phyloP scores from a whole-genome alignment of 2,888 invertebrate genomes.

The Thymelicus lineola region DNA sequence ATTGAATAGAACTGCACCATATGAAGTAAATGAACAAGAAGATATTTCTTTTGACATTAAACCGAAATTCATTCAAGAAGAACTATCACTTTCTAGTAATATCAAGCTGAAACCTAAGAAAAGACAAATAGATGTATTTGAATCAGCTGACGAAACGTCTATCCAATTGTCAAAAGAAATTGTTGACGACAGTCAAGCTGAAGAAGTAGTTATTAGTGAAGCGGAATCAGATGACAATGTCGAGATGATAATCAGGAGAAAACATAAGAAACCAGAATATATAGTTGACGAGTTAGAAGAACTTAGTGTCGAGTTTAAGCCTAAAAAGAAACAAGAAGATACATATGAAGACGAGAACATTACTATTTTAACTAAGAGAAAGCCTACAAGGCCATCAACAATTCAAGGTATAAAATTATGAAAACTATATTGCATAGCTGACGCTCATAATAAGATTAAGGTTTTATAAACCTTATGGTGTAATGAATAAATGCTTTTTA shows the following conservation, averaged over 20 bases:
- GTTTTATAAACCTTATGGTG: neutral
- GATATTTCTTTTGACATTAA: slow-evolving; percentile 78
- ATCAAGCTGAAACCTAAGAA: slow-evolving; percentile 88
- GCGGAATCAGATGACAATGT: slow-evolving; percentile 85
- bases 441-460: neutral
- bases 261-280: slow-evolving; percentile 82
- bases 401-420: slow-evolving; percentile 85
- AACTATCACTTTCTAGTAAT: slow-evolving; percentile 89
- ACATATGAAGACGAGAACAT: slow-evolving; percentile 88
- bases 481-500: slow-evolving; percentile 7
- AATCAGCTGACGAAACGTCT: slow-evolving; percentile 89
- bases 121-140: slow-evolving; percentile 84
- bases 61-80: slow-evolving; percentile 87
- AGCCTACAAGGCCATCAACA: slow-evolving; percentile 86
- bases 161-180: slow-evolving; percentile 87
- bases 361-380: slow-evolving; percentile 88
- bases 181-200: slow-evolving; percentile 85
- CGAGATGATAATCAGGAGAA: slow-evolving; percentile 79
- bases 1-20: slow-evolving; percentile 88
- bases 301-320: slow-evolving; percentile 84
- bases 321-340: slow-evolving; percentile 69
- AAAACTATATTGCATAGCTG: slow-evolving; percentile 9
- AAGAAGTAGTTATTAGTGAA: slow-evolving; percentile 88
- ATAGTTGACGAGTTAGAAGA: slow-evolving; percentile 87
- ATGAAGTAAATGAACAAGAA: slow-evolving; percentile 89